Percentiles rank a stretch among this genome's conserved stretches.
phyloP scores from a whole-genome alignment of 2,797 vertebrate species.

The Uromys caudimaculatus region DNA sequence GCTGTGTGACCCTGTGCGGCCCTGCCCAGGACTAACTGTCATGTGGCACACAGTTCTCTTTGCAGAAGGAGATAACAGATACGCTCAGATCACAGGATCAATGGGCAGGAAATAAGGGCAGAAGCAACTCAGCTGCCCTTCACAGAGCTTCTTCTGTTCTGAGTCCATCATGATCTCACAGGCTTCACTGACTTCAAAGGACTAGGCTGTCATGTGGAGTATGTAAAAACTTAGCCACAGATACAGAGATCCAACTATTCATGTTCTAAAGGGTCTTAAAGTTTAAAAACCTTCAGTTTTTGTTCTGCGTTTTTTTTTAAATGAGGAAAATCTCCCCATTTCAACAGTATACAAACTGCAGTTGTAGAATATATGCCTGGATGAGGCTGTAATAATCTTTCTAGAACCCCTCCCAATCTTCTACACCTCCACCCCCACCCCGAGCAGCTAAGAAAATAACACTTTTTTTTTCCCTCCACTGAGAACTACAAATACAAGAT shows the following conservation, averaged over 20 bases:
- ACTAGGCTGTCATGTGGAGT: not conserved
- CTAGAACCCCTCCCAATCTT: not conserved
- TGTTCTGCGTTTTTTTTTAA: not conserved
- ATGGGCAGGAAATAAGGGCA: not conserved
- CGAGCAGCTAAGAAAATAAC: conserved; percentile 21
- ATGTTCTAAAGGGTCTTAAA: conserved; percentile 56
- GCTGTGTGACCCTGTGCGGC: not conserved
- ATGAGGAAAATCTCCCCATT: not conserved
- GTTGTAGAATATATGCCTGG: not conserved
- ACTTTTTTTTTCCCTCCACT: not conserved
- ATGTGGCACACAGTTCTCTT: not conserved
- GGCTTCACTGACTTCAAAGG: conserved; percentile 19
- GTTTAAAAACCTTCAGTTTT: conserved; percentile 5
- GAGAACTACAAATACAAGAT: conserved; percentile 43
- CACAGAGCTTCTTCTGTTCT: not conserved
- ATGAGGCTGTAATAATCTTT: conserved; percentile 16
- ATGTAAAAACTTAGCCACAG: not conserved
- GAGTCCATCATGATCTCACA: not conserved
- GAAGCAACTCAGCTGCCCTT: not conserved
- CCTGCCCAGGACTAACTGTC: not conserved
- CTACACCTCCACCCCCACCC: not conserved
- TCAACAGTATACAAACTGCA: not conserved
- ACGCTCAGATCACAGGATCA: not conserved
- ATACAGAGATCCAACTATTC: conserved; percentile 6
- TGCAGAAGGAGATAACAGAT: not conserved